A percentile compares a stretch with the other conserved stretches of the same genome.
phyloP scores from a whole-genome alignment of 2,113 vertebrate species.

The Cathartes aura region DNA sequence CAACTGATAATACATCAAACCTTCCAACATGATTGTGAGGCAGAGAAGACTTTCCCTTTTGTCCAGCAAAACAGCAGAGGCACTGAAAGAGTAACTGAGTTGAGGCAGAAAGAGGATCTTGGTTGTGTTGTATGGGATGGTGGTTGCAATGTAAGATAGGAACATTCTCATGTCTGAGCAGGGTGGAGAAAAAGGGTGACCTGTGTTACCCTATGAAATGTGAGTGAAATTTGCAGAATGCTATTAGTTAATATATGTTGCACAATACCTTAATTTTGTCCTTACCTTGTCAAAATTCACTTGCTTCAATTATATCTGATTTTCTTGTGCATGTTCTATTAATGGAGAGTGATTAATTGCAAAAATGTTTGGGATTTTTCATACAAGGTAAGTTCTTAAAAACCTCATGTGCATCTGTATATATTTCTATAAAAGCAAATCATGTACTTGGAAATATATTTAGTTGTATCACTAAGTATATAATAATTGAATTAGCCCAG shows the following conservation, averaged over 20 bases:
- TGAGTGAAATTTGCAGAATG: neutral
- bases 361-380: neutral
- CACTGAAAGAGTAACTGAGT: neutral
- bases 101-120: neutral
- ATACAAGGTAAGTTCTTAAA: neutral
- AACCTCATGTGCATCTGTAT: neutral
- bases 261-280: neutral
- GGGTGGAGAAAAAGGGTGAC: neutral
- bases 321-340: neutral
- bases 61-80: neutral
- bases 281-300: neutral
- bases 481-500: neutral
- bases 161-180: neutral
- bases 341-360: neutral
- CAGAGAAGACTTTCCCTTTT: neutral
- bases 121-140: neutral
- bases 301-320: neutral
- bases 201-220: neutral
- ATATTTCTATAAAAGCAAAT: neutral
- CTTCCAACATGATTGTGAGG: neutral
- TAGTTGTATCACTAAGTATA: neutral
- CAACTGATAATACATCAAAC: neutral
- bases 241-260: neutral
- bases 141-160: neutral
- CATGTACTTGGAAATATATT: neutral